Percentiles rank a stretch among this genome's conserved stretches.
phyloP scores from a whole-genome alignment of 2,113 vertebrate genomes.

The Oryzias javanicus region DNA sequence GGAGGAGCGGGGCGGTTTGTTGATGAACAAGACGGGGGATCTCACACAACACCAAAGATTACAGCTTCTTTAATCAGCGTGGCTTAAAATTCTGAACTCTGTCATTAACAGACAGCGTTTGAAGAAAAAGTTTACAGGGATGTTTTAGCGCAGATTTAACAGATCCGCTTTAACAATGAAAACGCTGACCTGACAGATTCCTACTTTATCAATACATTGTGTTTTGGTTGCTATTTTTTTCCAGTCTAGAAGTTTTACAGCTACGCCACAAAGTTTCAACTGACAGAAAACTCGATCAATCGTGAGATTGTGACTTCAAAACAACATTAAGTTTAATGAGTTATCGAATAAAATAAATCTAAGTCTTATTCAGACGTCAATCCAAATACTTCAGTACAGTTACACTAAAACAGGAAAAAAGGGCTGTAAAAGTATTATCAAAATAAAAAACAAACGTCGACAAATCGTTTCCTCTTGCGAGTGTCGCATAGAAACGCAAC shows the following conservation, averaged over 20 bases:
- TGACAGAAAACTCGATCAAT: conserved; percentile 34
- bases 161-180: conserved; percentile 38
- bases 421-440: conserved; percentile 33
- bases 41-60: conserved; percentile 16
- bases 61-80: conserved; percentile 12
- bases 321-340: conserved; percentile 46
- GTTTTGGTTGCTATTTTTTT: background rate
- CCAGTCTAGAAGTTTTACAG: conserved; percentile 24
- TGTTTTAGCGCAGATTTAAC: conserved; percentile 25
- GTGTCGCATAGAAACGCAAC: conserved; percentile 74
- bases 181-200: conserved; percentile 35
- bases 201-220: conserved; percentile 18
- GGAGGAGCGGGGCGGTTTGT: conserved; percentile 12
- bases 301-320: conserved; percentile 44
- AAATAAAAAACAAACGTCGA: conserved; percentile 61
- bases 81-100: conserved; percentile 2
- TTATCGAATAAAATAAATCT: conserved; percentile 17
- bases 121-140: background rate
- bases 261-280: conserved; percentile 31
- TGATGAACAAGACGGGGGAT: conserved; percentile 11
- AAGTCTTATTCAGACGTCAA: conserved; percentile 45
- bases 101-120: conserved; percentile 1
- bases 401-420: conserved; percentile 60
- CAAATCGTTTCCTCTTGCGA: conserved; percentile 74
- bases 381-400: conserved; percentile 61